A percentile compares a stretch with the other conserved stretches of the same genome.
These are phyloP conservation scores for Tipula vernalis DNA, from an alignment of 2,888 invertebrate species.

Conservation along the genomic window DNA sequence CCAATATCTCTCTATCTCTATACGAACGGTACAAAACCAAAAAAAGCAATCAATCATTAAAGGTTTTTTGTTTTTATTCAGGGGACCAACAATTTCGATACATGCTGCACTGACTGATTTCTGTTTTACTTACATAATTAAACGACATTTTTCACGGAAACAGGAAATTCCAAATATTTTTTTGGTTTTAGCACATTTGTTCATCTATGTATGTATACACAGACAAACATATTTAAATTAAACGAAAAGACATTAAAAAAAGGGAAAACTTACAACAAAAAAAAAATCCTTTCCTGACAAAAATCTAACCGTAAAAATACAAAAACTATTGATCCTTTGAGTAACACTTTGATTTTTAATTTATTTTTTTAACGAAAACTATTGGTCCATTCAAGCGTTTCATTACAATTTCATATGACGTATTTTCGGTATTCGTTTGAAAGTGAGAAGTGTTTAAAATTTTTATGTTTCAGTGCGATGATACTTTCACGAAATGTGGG, in stretches of 20 bases:
- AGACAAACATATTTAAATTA: neutral
- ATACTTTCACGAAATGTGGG: too few relatives aligned
- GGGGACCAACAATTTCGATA: neutral
- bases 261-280: neutral
- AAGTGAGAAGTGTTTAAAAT: neutral
- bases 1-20: neutral
- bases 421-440: neutral
- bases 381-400: neutral
- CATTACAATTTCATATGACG: neutral
- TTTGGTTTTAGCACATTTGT: slow-evolving; percentile 7
- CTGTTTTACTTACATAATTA: neutral
- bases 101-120: neutral
- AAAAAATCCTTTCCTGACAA: slow-evolving; percentile 7
- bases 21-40: neutral
- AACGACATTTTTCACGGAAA: slow-evolving; percentile 7
- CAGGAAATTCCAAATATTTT: slow-evolving; percentile 8
- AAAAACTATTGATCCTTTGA: neutral
- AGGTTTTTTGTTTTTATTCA: neutral
- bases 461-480: neutral
- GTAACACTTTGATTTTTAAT: neutral
- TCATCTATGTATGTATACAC: neutral
- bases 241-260: neutral
- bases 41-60: neutral
- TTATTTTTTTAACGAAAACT: neutral
- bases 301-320: neutral